These are phyloP conservation scores for Esox niger DNA, from an alignment of 2,113 vertebrate genomes.

Conservation along the genomic window DNA sequence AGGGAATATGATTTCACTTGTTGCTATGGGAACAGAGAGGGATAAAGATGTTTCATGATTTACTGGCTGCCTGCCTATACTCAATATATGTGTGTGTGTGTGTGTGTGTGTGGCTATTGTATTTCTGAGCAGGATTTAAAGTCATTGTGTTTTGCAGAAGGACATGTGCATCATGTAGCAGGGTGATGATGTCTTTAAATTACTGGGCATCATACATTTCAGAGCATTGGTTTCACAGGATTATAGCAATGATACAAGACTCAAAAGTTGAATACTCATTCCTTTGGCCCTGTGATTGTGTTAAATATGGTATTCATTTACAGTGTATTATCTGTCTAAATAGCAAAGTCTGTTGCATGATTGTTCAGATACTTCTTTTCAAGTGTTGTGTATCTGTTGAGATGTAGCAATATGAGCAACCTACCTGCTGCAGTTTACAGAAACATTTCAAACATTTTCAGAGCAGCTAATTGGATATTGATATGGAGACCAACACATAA, in stretches of 20 bases:
- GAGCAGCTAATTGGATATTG: constrained; percentile 72
- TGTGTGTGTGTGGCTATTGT: constrained; percentile 24
- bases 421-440: constrained; percentile 53
- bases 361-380: too few relatives aligned
- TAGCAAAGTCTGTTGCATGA: constrained; percentile 60
- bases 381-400: too few relatives aligned
- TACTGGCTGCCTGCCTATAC: constrained; percentile 62
- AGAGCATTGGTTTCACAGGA: constrained; percentile 36
- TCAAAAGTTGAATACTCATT: constrained; percentile 53
- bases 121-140: constrained; percentile 28
- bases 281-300: constrained; percentile 53
- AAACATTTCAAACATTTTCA: constrained; percentile 55
- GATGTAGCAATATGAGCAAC: constrained; percentile 59
- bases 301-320: constrained; percentile 61
- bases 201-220: constrained; percentile 49
- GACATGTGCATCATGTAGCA: constrained; percentile 50
- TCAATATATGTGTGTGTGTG: constrained; percentile 38
- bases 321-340: constrained; percentile 67
- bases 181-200: constrained; percentile 54
- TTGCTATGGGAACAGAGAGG: constrained; percentile 78
- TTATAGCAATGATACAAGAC: constrained; percentile 51
- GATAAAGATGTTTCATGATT: constrained; percentile 75
- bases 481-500: constrained; percentile 64
- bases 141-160: constrained; percentile 45
- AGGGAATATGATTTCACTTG: constrained; percentile 71